Conservation (phyloP, 2,888 invertebrate species). For the Acanthosoma haemorrhoidale region DNA sequence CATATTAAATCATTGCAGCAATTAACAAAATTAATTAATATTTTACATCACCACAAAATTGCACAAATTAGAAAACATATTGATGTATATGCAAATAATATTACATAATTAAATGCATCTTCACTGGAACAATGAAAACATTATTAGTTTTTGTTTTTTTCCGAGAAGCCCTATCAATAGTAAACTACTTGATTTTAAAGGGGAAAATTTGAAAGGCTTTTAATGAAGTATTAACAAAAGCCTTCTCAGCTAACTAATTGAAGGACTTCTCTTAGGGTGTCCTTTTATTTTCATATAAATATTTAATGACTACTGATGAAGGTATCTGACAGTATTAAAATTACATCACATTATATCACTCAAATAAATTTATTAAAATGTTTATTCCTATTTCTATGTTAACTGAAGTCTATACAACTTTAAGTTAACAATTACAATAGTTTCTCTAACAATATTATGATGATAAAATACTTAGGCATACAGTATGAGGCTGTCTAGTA, state of each 20-base stretch:
- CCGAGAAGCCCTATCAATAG: too few relatives aligned
- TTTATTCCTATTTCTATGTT: not conserved
- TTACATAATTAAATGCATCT: too few relatives aligned
- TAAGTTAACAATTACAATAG: not conserved
- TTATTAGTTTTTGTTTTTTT: too few relatives aligned
- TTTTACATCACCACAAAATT: too few relatives aligned
- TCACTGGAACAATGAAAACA: too few relatives aligned
- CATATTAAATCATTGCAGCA: too few relatives aligned
- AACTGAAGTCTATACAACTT: not conserved
- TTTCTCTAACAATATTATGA: not conserved
- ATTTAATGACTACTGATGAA: not conserved
- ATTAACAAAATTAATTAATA: too few relatives aligned
- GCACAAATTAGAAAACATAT: too few relatives aligned
- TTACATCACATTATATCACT: not conserved
- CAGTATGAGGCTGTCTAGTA: not conserved
- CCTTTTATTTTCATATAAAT: not conserved
- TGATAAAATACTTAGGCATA: not conserved
- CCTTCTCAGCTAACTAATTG: not conserved
- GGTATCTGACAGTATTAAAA: not conserved
- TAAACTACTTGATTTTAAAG: too few relatives aligned
- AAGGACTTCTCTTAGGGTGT: not conserved
- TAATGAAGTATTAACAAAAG: not conserved
- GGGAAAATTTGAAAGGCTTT: too few relatives aligned
- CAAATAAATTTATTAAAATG: not conserved
- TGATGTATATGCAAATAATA: too few relatives aligned